A percentile compares a stretch with the other conserved stretches of the same genome.
Evolutionary conservation across 2,113 vertebrate species (phyloP).

Genomic region (Trichechus manatus): DNA sequence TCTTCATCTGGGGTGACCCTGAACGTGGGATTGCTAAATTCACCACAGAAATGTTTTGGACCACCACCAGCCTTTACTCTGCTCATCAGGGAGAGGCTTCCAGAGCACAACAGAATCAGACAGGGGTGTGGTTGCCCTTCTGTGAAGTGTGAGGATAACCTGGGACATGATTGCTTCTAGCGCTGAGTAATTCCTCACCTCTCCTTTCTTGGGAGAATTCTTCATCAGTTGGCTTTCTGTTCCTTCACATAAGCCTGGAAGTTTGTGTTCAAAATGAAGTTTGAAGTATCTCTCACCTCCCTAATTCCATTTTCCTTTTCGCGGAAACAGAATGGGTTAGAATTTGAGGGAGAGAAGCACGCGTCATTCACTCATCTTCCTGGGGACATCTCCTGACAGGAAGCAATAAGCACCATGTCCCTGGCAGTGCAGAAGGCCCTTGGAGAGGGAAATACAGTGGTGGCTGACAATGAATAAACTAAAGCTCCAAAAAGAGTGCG

Average conservation of each 20-base stretch:
- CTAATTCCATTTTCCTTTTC: conserved; percentile 40
- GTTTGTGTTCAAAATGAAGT: background rate
- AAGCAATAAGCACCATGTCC: background rate
- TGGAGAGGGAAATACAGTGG: background rate
- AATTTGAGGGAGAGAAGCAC: background rate
- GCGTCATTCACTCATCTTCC: background rate
- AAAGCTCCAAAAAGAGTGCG: background rate
- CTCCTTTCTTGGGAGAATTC: background rate
- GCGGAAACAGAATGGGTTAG: background rate
- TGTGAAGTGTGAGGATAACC: background rate
- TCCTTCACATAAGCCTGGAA: background rate
- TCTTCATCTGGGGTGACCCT: background rate
- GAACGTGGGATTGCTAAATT: background rate
- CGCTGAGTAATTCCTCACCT: background rate
- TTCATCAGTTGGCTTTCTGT: background rate
- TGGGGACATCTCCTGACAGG: background rate
- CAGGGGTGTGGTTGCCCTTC: background rate
- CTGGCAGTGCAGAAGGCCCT: background rate
- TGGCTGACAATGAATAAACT: background rate
- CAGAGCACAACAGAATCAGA: background rate
- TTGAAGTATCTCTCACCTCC: conserved; percentile 15
- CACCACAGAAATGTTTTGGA: background rate
- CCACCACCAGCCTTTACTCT: background rate
- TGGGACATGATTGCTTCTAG: background rate
- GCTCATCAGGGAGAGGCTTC: background rate